Evolutionary conservation across 2,888 invertebrate genomes (phyloP), one percentile per base, ranked within the genome.

Genomic region (Pseudanteris insignis): DNA sequence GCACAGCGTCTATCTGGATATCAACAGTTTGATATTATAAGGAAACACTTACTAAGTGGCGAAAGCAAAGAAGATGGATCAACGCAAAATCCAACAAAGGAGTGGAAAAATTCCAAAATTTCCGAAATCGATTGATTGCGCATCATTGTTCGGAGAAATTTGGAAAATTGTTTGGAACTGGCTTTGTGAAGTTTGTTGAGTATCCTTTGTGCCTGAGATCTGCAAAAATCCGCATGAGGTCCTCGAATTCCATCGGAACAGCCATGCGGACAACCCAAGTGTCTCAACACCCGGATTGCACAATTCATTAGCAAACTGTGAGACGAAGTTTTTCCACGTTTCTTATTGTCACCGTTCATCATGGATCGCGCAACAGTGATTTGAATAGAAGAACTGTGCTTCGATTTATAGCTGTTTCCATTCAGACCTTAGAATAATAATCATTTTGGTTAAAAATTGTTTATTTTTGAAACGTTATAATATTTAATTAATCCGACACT

Each of bases 211-310:
- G 91, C 92, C 76, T 96, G 95, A 0, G 91, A 90, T 5, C 98
- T 86, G 5, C 97, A 83, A 70, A 92, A 92, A 78, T 96, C 95
- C 0, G 94, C 94, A 44, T 93, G 93, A 0, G 94, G 91, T 2
- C 94, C 92, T 41, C 94, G 83, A 69, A 85, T 83, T 25, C 87
- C 85, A 48, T 91, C 89, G 2, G 87, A 84, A 77, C 98, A 99
- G 1, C 96, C 96, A 79, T 97, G 93, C 0, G 92, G 91, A 78
- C 99, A 99, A 0, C 98, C 98, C 15, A 99, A 83, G 70, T 94
- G 92, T 59, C 91, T 89, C 46, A 96, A 84, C 3, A 95, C 86
- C 69, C 94, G 92, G 65, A 71, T 77, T 66, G 75, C 75, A 43
- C 88, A 86, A 72, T 89, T 88, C 88, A 92, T 88, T 29, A 90